phyloP scores from a whole-genome alignment of 2,113 vertebrate species.

The Tetrax tetrax region DNA sequence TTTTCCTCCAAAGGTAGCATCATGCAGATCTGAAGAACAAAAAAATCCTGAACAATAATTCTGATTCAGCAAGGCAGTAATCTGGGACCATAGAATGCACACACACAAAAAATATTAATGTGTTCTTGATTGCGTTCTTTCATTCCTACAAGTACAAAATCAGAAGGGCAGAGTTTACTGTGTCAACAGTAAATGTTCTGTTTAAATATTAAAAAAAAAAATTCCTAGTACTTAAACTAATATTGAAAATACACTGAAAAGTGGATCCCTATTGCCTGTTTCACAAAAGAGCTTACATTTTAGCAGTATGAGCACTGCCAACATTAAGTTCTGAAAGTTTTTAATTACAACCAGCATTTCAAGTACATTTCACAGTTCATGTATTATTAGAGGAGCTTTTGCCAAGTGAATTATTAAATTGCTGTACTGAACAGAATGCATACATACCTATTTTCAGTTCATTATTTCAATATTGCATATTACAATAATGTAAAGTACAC shows the following conservation, averaged over 20 bases:
- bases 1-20: not conserved
- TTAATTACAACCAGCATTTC: constrained; percentile 62
- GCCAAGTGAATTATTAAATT: constrained; percentile 47
- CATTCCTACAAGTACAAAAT: not conserved
- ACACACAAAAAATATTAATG: too few relatives aligned
- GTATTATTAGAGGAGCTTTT: constrained; percentile 34
- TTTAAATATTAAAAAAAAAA: constrained; percentile 5
- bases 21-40: not conserved
- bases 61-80: not conserved
- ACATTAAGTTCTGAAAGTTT: constrained; percentile 42
- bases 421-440: constrained; percentile 16
- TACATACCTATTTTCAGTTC: constrained; percentile 23
- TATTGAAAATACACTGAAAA: constrained; percentile 19
- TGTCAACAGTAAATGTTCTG: constrained; percentile 8
- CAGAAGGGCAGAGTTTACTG: constrained; percentile 1
- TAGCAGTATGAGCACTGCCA: constrained; percentile 18
- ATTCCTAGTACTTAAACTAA: constrained; percentile 14
- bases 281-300: not conserved
- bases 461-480: constrained; percentile 44
- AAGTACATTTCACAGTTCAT: constrained; percentile 43
- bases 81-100: not conserved
- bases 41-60: not conserved
- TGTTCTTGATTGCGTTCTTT: not conserved
- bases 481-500: constrained; percentile 17
- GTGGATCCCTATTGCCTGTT: not conserved